Base-by-base conservation (phyloP, 2,888 invertebrate genomes). In the Aphrophora alni region DNA sequence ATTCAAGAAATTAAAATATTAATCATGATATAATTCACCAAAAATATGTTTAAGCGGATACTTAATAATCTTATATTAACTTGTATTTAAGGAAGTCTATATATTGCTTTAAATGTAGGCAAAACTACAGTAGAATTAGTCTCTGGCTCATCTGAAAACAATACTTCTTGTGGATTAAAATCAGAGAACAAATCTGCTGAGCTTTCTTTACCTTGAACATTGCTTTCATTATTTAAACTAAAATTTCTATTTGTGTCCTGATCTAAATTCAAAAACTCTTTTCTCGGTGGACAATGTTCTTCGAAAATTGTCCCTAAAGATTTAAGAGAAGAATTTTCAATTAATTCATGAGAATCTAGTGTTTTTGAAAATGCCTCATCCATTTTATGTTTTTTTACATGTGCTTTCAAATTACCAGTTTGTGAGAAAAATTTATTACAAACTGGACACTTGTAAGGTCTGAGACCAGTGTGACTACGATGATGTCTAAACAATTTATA, bases 391-490 rank as follows among this genome's bases (percentile, higher is more conserved):
- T 80, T 85, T 38, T 83, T 84, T 10, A 82, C 80, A 72, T 85
- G 85, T 2, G 83, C 83, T 44, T 85, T 85, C 21, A 85, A 81
- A 77, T 85, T 85, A 5, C 85, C 83, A 5, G 83, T 83, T 75
- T 85, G 85, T 0, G 85, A 84, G 79, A 85, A 85, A 14, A 80
- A 76, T 72, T 83, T 83, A 17, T 82, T 82, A 74, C 85, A 85
- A 10, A 83, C 77, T 8, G 76, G 68, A 74, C 85, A 85, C 26
- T 82, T 81, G 69, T 83, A 85, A 0, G 85, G 85, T n/a, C 82
- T 78, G 12, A 85, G 84, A 0, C 85, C 85, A 1, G 85, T 85
- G 33, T 85, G 85, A 44, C 83, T 83, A 24, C 85, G 80, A 38
- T 85, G 84, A 77, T 85, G 85, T 38, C 85, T 81, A 26, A 80